These are phyloP conservation scores for Capromys pilorides DNA, from an alignment of 2,797 vertebrate genomes.

Conservation along the genomic window DNA sequence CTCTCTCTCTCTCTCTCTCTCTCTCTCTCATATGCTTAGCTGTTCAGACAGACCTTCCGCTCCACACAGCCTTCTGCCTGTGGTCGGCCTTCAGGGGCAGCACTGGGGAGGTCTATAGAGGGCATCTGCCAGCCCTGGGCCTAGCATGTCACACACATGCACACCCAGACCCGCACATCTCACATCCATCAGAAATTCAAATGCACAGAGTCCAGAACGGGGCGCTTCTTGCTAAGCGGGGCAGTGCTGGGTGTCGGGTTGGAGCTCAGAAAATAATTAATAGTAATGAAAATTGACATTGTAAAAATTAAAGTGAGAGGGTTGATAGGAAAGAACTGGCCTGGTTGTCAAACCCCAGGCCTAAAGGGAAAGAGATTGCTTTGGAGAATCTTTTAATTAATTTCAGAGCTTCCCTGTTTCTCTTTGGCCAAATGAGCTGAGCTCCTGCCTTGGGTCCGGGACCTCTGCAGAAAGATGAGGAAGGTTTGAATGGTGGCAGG, in stretches of 20 bases:
- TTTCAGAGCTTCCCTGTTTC: constrained; percentile 71
- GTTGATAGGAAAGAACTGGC: constrained; percentile 59
- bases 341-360: constrained; percentile 73
- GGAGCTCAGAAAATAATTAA: constrained; percentile 77
- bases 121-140: no score
- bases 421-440: constrained; percentile 40
- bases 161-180: background rate
- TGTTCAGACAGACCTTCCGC: background rate
- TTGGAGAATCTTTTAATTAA: constrained; percentile 81
- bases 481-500: background rate
- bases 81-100: background rate
- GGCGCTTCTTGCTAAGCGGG: background rate
- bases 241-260: background rate
- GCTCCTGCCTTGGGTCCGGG: background rate
- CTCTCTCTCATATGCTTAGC: background rate
- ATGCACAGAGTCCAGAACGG: background rate
- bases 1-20: no score
- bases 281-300: constrained; percentile 80
- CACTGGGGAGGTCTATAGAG: no score
- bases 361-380: constrained; percentile 75
- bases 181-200: background rate
- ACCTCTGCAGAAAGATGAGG: background rate
- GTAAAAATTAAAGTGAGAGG: constrained; percentile 78
- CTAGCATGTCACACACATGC: rapidly evolving
- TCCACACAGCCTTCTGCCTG: rapidly evolving